phyloP scores from a whole-genome alignment of 2,888 invertebrate genomes.

The Dusona sp. region DNA sequence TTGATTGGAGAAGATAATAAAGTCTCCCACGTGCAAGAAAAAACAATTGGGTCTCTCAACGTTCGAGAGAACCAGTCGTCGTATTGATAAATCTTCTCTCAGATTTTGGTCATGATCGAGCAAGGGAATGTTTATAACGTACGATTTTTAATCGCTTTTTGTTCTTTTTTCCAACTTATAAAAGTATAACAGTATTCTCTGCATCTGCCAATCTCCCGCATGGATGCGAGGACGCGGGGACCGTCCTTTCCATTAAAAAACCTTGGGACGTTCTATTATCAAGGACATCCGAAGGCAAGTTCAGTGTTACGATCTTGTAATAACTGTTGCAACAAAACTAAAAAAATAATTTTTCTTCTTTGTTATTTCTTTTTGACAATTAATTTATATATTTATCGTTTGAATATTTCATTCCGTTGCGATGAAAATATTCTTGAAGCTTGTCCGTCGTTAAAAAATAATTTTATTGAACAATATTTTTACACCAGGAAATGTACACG shows the following conservation, averaged over 20 bases:
- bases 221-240: slow-evolving; percentile 11
- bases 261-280: slow-evolving; percentile 57
- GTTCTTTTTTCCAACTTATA: slow-evolving; percentile 7
- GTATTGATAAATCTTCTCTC: slow-evolving; percentile 3
- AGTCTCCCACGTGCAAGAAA: slow-evolving; percentile 32
- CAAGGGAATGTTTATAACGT: background rate
- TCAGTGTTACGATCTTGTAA: slow-evolving; percentile 29
- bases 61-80: slow-evolving; percentile 16
- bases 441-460: background rate
- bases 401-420: background rate
- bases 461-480: background rate
- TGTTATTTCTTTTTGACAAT: background rate
- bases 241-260: slow-evolving; percentile 31
- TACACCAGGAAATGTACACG: background rate
- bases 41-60: slow-evolving; percentile 44
- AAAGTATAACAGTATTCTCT: background rate
- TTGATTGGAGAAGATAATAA: background rate
- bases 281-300: slow-evolving; percentile 38
- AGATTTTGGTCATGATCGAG: slow-evolving; percentile 10
- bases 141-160: slow-evolving; percentile 19
- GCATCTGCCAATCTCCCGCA: slow-evolving; percentile 11
- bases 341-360: background rate
- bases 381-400: background rate
- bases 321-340: background rate
- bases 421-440: background rate